Evolutionary conservation across 1,140 invertebrate species (phyloP), one percentile per base, ranked within the genome.

Genomic region (Ruditapes philippinarum): DNA sequence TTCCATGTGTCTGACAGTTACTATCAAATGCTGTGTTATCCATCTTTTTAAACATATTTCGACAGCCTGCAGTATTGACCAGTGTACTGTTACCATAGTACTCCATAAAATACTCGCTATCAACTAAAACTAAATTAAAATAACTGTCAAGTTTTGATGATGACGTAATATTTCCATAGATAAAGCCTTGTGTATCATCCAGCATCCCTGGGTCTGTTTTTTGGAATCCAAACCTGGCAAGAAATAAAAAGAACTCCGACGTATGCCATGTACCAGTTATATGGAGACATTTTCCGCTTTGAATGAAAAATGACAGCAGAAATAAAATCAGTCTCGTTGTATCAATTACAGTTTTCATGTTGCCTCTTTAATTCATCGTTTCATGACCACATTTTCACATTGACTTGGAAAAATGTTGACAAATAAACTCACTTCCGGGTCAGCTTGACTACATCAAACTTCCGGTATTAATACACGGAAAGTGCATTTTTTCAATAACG

Each of bases 181-280:
- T 98, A 95, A 98, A 99, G 40, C 99, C 99, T 96, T 98, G 97
- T 86, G 98, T 98, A 90, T 98, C 97, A 90, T 97, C 97, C 92
- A 97, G 96, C 91, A 97, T 97, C 95, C 98, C 97, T 33, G 97
- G 97, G 95, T 99, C 98, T n/a, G 98, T 99, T 96, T 99, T 99
- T 96, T 99, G 98, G 95, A 99, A 98, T 82, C 98, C 99, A 96
- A 99, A 99, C 96, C 99, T 99, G 3, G 98, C 97, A 49, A 99
- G 96, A 96, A 99, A 99, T 94, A 97, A 97, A 95, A 99, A 99
- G 95, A 99, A 99, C 42, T 98, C 97, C 7, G 76, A 90, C 68
- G 91, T 95, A 38, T 95, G 91, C 94, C 95, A 96, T 70, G 92
- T 93, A 81, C 96, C 96, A 85, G 92, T 90, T 40, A 96, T 74